These are phyloP conservation scores for Terebella lapidaria DNA, from an alignment of 2,888 invertebrate genomes.

Conservation along the genomic window DNA sequence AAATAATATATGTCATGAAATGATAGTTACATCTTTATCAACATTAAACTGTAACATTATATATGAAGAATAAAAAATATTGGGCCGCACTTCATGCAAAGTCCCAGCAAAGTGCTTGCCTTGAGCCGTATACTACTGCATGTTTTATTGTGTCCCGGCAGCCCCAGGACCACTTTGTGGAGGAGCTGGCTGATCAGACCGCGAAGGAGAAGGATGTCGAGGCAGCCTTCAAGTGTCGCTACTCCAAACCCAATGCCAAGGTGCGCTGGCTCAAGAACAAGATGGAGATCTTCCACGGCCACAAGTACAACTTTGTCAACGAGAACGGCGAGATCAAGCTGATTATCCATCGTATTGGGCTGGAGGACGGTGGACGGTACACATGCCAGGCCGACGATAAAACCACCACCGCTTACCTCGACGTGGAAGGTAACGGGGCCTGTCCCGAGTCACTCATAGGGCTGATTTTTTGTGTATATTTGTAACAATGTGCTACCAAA, in stretches of 20 bases:
- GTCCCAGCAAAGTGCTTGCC: too few relatives aligned
- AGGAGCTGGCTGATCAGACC: slow-evolving; percentile 90
- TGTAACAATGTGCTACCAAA: too few relatives aligned
- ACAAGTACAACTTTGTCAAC: slow-evolving; percentile 83
- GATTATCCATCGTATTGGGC: slow-evolving; percentile 83
- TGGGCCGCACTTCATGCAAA: too few relatives aligned
- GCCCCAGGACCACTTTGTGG: slow-evolving; percentile 65
- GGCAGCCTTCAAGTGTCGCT: slow-evolving; percentile 86
- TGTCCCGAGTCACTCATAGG: too few relatives aligned
- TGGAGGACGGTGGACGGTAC: slow-evolving; percentile 95
- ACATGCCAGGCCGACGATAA: slow-evolving; percentile 90
- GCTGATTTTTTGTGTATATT: too few relatives aligned
- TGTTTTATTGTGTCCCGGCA: slow-evolving; percentile 5
- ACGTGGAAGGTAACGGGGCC: slow-evolving; percentile 88
- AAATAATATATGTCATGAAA: too few relatives aligned
- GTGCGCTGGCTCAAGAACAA: slow-evolving; percentile 57
- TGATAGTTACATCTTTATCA: too few relatives aligned
- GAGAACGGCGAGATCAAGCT: slow-evolving; percentile 82
- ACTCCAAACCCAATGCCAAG: slow-evolving; percentile 82
- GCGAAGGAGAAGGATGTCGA: slow-evolving; percentile 95
- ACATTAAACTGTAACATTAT: too few relatives aligned
- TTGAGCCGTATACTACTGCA: too few relatives aligned
- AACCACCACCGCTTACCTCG: slow-evolving; percentile 82
- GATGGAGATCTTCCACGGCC: slow-evolving; percentile 90
- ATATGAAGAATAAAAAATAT: too few relatives aligned